Conservation (phyloP, 2,113 vertebrate species). For the Glareola pratincola region DNA sequence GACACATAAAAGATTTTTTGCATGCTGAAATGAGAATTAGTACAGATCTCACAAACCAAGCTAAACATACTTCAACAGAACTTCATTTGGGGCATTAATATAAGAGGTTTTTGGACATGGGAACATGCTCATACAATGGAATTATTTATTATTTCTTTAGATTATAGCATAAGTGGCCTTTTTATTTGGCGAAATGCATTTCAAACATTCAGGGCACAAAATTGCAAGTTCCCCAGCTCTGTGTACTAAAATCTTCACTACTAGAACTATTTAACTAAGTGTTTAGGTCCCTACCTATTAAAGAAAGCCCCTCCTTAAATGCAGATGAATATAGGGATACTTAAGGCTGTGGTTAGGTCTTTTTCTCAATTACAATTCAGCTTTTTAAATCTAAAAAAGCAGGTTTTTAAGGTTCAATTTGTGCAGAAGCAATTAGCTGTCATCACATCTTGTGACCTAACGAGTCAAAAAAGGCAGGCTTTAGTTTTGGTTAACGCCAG, state of each 20-base stretch:
- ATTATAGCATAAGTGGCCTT: not conserved
- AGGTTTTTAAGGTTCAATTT: not conserved
- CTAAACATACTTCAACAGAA: not conserved
- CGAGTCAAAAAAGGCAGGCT: not conserved
- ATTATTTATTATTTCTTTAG: not conserved
- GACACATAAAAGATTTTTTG: not conserved
- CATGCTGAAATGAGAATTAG: not conserved
- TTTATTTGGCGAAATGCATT: not conserved
- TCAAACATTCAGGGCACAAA: not conserved
- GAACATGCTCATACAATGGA: not conserved
- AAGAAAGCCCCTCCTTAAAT: not conserved
- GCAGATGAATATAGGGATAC: not conserved
- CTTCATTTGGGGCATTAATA: not conserved
- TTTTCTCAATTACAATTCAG: not conserved
- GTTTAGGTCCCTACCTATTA: not conserved
- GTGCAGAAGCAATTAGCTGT: not conserved
- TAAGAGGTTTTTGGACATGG: not conserved
- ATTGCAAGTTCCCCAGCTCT: not conserved
- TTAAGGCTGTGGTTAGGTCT: not conserved
- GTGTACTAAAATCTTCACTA: not conserved
- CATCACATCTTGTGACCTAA: not conserved
- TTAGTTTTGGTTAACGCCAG: constrained; percentile 19
- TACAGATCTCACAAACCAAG: not conserved
- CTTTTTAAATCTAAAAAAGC: constrained; percentile 18
- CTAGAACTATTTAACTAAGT: not conserved